A percentile compares a stretch with the other conserved stretches of the same genome.
These are phyloP conservation scores for Mallotus villosus DNA, from an alignment of 2,797 vertebrate species.

Conservation along the genomic window DNA sequence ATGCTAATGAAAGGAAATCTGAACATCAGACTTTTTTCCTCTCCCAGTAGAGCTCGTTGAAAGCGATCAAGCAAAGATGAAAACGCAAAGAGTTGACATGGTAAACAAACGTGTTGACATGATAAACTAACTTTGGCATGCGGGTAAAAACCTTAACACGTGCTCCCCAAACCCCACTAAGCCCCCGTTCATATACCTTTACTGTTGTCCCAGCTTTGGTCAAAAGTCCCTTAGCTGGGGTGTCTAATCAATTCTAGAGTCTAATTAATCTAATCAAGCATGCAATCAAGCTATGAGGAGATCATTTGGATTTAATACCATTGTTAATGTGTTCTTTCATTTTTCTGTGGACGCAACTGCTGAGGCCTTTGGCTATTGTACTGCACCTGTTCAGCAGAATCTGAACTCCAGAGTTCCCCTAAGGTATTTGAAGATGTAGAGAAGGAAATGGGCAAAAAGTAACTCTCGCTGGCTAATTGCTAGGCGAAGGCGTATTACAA, in stretches of 20 bases:
- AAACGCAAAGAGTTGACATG: conserved; percentile 5
- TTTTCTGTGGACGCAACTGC: too few relatives aligned
- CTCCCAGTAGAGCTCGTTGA: not conserved
- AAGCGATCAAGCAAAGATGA: conserved; percentile 9
- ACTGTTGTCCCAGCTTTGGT: not conserved
- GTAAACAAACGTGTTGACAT: conserved; percentile 18
- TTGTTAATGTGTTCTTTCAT: not conserved
- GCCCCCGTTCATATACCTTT: not conserved
- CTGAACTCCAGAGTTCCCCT: not conserved
- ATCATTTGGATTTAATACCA: conserved; percentile 4
- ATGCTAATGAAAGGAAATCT: not conserved
- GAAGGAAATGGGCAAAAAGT: not conserved
- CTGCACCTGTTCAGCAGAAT: not conserved
- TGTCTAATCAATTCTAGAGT: too few relatives aligned
- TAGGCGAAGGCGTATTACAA: not conserved
- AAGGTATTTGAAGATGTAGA: not conserved
- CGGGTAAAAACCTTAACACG: not conserved
- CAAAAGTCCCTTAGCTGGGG: not conserved
- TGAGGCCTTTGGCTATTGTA: not conserved
- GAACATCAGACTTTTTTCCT: not conserved
- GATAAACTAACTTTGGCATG: conserved; percentile 9
- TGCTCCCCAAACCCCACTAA: not conserved
- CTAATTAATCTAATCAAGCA: conserved; percentile 7
- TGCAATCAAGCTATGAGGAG: not conserved
- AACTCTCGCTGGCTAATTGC: not conserved